These are phyloP conservation scores for Ramphastos sulfuratus DNA, from an alignment of 2,113 vertebrate species.

Conservation along the genomic window DNA sequence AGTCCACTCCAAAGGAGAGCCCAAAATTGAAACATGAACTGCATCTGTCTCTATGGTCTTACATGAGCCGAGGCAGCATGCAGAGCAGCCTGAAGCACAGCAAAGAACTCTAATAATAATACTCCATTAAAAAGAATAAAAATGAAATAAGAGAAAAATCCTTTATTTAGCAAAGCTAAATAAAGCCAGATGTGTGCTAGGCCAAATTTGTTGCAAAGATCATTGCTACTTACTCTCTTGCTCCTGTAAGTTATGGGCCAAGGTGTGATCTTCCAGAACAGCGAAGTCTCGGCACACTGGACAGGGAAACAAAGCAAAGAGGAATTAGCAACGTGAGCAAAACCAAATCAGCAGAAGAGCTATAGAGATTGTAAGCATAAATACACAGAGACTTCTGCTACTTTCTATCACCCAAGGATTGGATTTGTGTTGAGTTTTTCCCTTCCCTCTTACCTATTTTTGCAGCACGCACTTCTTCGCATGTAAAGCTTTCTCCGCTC, in stretches of 20 bases:
- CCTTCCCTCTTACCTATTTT: background rate
- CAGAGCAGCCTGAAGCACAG: background rate
- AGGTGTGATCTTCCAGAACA: slow-evolving; percentile 92
- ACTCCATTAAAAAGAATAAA: background rate
- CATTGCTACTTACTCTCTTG: slow-evolving; percentile 91
- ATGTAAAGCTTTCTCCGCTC: background rate
- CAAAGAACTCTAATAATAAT: background rate
- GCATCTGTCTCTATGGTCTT: background rate
- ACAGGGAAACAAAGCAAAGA: background rate
- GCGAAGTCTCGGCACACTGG: slow-evolving; percentile 94
- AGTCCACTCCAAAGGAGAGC: background rate
- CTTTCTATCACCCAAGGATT: background rate
- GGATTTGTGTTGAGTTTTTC: background rate
- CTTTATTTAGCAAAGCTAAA: background rate
- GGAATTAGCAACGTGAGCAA: background rate
- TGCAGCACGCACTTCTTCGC: background rate
- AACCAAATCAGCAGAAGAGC: background rate
- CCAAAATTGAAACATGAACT: slow-evolving; percentile 9
- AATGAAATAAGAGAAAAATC: background rate
- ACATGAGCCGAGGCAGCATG: background rate
- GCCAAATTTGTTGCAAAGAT: background rate
- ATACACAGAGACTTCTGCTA: background rate
- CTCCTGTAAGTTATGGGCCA: slow-evolving; percentile 96
- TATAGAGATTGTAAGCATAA: accelerated
- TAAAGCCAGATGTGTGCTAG: background rate